phyloP scores from a whole-genome alignment of 2,113 vertebrate species.

The Ondatra zibethicus region DNA sequence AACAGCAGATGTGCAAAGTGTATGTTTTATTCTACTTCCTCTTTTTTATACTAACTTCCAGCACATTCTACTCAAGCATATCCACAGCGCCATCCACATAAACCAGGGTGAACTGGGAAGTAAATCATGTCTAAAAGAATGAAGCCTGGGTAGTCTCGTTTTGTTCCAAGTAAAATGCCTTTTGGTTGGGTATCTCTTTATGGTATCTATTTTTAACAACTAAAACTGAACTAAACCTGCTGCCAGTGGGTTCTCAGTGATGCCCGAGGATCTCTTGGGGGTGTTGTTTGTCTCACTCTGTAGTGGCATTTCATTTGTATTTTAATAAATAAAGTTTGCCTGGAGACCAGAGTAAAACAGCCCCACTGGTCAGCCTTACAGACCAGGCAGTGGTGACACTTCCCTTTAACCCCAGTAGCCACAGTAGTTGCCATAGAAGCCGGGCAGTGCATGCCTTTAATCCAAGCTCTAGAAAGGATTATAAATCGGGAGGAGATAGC shows the following conservation, averaged over 20 bases:
- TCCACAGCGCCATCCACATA: background rate
- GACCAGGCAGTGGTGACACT: no score
- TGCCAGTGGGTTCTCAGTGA: background rate
- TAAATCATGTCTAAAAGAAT: background rate
- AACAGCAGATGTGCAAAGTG: background rate
- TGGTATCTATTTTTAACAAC: background rate
- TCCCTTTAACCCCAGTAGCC: no score
- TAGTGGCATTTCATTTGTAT: no score
- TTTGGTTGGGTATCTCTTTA: background rate
- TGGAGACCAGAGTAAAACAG: no score
- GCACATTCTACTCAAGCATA: no score
- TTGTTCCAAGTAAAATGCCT: constrained; percentile 28
- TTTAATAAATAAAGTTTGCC: no score
- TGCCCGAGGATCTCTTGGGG: background rate
- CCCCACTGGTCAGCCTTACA: no score
- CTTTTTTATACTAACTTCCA: background rate
- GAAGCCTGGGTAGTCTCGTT: background rate
- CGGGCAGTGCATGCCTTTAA: no score
- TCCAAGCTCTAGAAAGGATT: no score
- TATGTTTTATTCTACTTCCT: background rate
- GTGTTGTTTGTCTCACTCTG: no score
- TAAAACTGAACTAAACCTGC: background rate
- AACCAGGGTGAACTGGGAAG: background rate
- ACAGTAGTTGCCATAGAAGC: no score
- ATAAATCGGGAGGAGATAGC: no score